Base-by-base conservation (phyloP, 2,797 vertebrate species). In the Nyctibius grandis region DNA sequence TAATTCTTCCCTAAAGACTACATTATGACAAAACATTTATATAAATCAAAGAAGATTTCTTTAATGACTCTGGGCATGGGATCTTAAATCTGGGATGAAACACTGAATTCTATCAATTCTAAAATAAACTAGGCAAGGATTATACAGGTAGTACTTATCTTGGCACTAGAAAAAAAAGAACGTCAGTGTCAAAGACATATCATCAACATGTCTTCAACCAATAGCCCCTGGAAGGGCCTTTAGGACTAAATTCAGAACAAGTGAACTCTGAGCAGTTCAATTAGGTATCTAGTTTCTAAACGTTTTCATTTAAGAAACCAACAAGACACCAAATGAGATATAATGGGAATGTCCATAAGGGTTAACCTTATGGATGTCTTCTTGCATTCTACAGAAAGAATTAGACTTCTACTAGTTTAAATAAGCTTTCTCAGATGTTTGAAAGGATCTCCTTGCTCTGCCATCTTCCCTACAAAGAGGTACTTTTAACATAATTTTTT, bases 1-100 rank as follows among this genome's bases (percentile, higher is more conserved):
- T 94, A 86, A 83, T 96, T 95, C 95, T 96, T 87, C 91, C 95
- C 96, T 97, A 87, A 97, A 95, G 95, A 95, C 76, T 96, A 61
- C 54, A 93, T 95, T 93, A 96, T 94, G 86, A 97, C 78, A 92
- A 96, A 97, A 96, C 70, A 95, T 95, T 97, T 84, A 89, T 65
- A 95, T 75, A 97, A 97, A 97, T 96, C 94, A 97, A 96, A 94
- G 89, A 93, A 85, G 72, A 85, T 81, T 86, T 96, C 74, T 94
- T 83, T 93, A 88, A 95, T 89, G 78, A 86, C 88, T 95, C 79
- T 92, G 91, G 86, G 94, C 83, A 94, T 50, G 59, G 34, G 42
- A 96, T 97, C 94, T 96, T 97, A 93, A 96, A 94, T 94, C 82
- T 95, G n/a, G n/a, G 88, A 95, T 94, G 91, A 94, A 97, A 85